Percentiles rank a stretch among this genome's conserved stretches.
phyloP scores from a whole-genome alignment of 1,140 invertebrate species.

The Odontomachus brunneus region DNA sequence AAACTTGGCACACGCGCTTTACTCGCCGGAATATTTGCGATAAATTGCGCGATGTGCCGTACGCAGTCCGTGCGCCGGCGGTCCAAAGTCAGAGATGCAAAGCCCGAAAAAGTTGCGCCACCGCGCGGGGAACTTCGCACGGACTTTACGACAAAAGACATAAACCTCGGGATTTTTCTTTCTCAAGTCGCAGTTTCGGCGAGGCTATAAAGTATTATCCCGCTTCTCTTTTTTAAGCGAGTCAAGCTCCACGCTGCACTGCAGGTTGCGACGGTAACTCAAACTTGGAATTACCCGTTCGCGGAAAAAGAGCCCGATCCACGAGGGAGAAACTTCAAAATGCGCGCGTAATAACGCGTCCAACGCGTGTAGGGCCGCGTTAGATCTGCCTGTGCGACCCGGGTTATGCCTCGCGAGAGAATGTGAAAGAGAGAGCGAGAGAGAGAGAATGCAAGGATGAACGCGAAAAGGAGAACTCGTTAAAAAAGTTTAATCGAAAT shows the following conservation, averaged over 20 bases:
- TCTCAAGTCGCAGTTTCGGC: constrained; percentile 24
- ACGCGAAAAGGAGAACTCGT: neutral
- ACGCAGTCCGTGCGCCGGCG: neutral
- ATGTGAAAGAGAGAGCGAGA: neutral
- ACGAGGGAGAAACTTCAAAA: constrained; percentile 6
- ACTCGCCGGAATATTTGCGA: neutral
- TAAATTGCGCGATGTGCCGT: constrained; percentile 5
- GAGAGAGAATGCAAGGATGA: neutral
- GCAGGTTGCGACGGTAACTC: constrained; percentile 25
- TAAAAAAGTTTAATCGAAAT: constrained; percentile 35
- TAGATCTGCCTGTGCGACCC: too few relatives aligned
- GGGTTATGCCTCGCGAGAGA: neutral
- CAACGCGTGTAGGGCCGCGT: too few relatives aligned
- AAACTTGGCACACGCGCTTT: neutral
- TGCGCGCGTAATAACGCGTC: neutral
- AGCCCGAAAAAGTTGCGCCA: constrained; percentile 34
- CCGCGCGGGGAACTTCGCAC: constrained; percentile 22
- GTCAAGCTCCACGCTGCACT: constrained; percentile 13
- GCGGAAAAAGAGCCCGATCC: neutral
- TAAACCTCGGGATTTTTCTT: constrained; percentile 34
- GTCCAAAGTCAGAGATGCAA: constrained; percentile 39
- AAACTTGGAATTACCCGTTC: constrained; percentile 37
- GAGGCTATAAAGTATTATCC: constrained; percentile 19
- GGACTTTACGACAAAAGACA: constrained; percentile 30
- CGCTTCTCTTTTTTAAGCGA: constrained; percentile 50